Evolutionary conservation across 2,113 vertebrate species (phyloP), one percentile per base, ranked within the genome.

Genomic region (Corythoichthys intestinalis): DNA sequence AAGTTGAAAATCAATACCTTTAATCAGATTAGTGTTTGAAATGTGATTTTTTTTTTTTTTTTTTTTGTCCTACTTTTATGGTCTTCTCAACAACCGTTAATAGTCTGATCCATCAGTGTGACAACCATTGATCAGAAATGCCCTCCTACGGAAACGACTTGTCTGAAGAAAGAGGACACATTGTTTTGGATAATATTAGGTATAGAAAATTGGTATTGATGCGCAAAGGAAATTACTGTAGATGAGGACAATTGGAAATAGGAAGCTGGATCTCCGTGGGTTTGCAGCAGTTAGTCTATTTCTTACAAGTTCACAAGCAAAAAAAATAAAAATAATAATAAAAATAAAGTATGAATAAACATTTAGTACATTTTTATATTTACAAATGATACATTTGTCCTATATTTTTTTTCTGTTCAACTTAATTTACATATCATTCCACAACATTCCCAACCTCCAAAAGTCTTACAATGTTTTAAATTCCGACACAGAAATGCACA

Each of bases 41-140:
- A 35, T 69, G 68, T 74, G 50, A 71, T 72, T 77, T 28, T 28
- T 28, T 28, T 28, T 44, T 44, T 44, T 50, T 28, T 44, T 44
- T 44, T 50, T 53, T 67, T 9, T 75, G 58, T 78, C 47, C 48
- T 71, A 73, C 67, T 46, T 61, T 61, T 65, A 54, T 54, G 74
- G 76, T 46, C 28, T 58, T 84, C 69, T 38, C 41, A 52, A 47
- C 10, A 72, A 53, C 71, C 66, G 73, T 69, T 52, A 69, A 73
- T 74, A 75, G 83, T 74, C 53, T 82, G 57, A 75, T 69, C 12
- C 70, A 77, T 72, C 49, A 73, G 56, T 70, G 63, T 82, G 53
- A 82, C 49, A 58, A 17, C 57, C 65, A 14, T 39, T 58, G 17
- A 71, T 53, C 4, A 34, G 9, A n/a, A 50, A 17, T 57, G 37